phyloP scores from a whole-genome alignment of 2,113 vertebrate species.

The Vulpes lagopus region DNA sequence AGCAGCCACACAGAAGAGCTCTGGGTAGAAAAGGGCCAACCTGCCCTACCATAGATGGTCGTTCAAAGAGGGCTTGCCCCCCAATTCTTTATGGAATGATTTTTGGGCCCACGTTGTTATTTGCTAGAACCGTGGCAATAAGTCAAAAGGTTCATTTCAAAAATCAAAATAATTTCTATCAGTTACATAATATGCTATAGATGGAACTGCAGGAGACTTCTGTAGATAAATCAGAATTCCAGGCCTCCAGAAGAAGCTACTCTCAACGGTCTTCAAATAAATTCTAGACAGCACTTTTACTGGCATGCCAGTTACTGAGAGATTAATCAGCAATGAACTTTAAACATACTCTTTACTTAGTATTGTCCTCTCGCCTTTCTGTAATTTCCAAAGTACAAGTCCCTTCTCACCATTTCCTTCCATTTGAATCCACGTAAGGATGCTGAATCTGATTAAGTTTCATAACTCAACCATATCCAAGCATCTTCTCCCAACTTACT shows the following conservation, averaged over 20 bases:
- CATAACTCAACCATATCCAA: neutral
- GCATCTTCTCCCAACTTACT: neutral
- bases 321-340: neutral
- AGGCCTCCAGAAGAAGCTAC: neutral
- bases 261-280: neutral
- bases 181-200: neutral
- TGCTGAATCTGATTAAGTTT: neutral
- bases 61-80: neutral
- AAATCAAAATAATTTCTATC: neutral
- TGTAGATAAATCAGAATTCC: neutral
- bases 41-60: neutral
- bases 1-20: constrained; percentile 33
- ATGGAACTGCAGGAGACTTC: neutral
- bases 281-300: neutral
- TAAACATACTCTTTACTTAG: neutral
- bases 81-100: constrained; percentile 12
- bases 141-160: constrained; percentile 54
- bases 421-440: neutral
- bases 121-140: constrained; percentile 17
- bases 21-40: constrained; percentile 41
- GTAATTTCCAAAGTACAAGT: constrained; percentile 2
- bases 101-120: neutral
- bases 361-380: neutral
- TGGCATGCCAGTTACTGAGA: neutral
- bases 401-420: neutral